Percentiles rank a stretch among this genome's conserved stretches.
These are phyloP conservation scores for Sturnira hondurensis DNA, from an alignment of 2,113 vertebrate genomes.

Conservation along the genomic window DNA sequence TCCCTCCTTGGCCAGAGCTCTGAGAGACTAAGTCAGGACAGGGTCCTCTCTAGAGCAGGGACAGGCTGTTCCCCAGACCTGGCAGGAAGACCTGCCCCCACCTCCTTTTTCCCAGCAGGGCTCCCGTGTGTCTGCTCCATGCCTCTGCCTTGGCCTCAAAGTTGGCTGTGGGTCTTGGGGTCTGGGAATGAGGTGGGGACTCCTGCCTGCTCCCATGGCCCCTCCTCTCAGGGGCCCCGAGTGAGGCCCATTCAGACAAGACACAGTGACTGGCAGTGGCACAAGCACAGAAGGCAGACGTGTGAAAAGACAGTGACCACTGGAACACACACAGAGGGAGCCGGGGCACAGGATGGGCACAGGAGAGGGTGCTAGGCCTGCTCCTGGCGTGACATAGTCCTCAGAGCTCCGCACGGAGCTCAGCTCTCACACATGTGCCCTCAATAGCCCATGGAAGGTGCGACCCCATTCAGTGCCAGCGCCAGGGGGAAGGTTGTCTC, in stretches of 20 bases:
- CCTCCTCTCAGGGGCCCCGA: background rate
- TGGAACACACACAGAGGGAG: background rate
- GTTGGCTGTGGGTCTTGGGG: background rate
- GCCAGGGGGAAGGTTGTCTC: background rate
- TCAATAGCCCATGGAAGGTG: background rate
- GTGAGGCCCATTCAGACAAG: background rate
- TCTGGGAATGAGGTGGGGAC: no score
- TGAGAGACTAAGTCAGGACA: rapidly evolving
- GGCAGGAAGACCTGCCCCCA: background rate
- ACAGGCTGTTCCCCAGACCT: no score
- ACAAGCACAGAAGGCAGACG: background rate
- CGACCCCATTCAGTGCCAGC: background rate
- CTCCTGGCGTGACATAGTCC: background rate
- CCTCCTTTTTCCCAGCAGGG: background rate
- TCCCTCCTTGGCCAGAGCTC: background rate
- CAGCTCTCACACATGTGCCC: background rate
- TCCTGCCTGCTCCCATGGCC: rapidly evolving
- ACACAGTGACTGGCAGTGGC: background rate
- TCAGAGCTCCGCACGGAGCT: background rate
- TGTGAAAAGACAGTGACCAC: no score
- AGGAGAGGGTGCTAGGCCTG: background rate
- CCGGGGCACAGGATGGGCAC: background rate
- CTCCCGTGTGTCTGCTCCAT: background rate
- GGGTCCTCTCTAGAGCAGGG: background rate
- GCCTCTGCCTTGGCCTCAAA: background rate